Percentiles rank a stretch among this genome's conserved stretches.
These are phyloP conservation scores for Cinara cedri DNA, from an alignment of 2,888 invertebrate species.

Conservation along the genomic window DNA sequence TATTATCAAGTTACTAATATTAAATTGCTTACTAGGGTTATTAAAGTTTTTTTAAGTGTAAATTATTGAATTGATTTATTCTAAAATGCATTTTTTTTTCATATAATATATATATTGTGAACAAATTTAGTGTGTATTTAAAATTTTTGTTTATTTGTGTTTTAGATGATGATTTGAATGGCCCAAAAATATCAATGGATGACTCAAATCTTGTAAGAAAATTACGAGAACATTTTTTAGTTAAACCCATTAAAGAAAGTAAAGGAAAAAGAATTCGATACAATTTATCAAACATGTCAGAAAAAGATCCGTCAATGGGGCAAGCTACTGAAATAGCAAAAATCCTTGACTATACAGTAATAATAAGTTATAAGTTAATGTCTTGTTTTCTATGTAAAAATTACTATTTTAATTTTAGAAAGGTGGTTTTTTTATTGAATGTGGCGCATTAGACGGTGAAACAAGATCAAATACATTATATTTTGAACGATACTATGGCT, in stretches of 20 bases:
- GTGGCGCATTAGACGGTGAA: slow-evolving; percentile 68
- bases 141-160: slow-evolving; percentile 13
- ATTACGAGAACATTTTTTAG: slow-evolving; percentile 58
- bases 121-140: background rate
- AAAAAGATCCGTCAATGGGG: slow-evolving; percentile 61
- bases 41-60: too few relatives aligned
- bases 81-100: too few relatives aligned
- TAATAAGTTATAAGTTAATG: background rate
- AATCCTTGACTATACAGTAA: slow-evolving; percentile 63
- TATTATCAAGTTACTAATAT: too few relatives aligned
- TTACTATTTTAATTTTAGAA: slow-evolving; percentile 61
- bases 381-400: too few relatives aligned
- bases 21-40: too few relatives aligned
- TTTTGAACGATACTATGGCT: slow-evolving; percentile 64
- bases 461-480: slow-evolving; percentile 66
- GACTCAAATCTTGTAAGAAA: slow-evolving; percentile 59
- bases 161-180: slow-evolving; percentile 58
- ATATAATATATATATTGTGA: too few relatives aligned
- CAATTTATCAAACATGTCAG: slow-evolving; percentile 59
- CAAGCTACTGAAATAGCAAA: slow-evolving; percentile 62
- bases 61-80: too few relatives aligned
- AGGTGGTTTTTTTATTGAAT: slow-evolving; percentile 67
- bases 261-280: slow-evolving; percentile 59
- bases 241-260: slow-evolving; percentile 58
- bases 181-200: slow-evolving; percentile 59